Evolutionary conservation across 2,888 invertebrate species (phyloP), one percentile per base, ranked within the genome.

Genomic region (Drosophila acutilabella): DNA sequence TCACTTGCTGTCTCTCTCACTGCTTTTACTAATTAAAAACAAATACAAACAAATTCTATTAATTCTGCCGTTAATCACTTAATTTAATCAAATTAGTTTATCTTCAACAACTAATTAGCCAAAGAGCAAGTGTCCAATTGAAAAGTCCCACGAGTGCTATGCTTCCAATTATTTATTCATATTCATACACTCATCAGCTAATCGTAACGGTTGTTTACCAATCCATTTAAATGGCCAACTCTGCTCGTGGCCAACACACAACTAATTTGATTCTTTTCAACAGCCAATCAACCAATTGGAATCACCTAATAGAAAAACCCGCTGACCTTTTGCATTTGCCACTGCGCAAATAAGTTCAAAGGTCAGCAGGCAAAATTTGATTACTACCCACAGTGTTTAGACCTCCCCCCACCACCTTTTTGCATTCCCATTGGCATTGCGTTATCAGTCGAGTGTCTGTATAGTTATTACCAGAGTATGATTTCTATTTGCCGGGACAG

Each of bases 401-500:
- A 3, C 30, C 30, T 6, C 30, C 30, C 26, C 7, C 1, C 30
- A 2, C 30, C 30, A 30, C 30, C 30, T 8, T 30, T 30, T 2
- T 8, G 7, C 30, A 30, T 64, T 23, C 16, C 71, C 44, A 33
- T 20, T 45, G 36, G 56, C 45, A 14, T 38, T 23, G 38, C 6
- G 58, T 73, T 80, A 80, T 82, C 74, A 70, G 58, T 14, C 65
- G 33, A 69, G 40, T 18, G 38, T 58, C 56, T 57, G 58, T 60
- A 51, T 62, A 65, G 71, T 68, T 70, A 57, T 66, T 71, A 75
- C 72, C 30, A 30, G 78, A 83, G 78, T 74, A 74, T 81, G 81
- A 85, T 84, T 84, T 84, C 81, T 77, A 84, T 73, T 68, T 68
- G 60, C 69, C 66, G 65, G 81, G 81, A 81, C 88, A 79, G 64